A percentile compares a stretch with the other conserved stretches of the same genome.
phyloP scores from a whole-genome alignment of 2,113 vertebrate genomes.

The Stictonetta naevosa region DNA sequence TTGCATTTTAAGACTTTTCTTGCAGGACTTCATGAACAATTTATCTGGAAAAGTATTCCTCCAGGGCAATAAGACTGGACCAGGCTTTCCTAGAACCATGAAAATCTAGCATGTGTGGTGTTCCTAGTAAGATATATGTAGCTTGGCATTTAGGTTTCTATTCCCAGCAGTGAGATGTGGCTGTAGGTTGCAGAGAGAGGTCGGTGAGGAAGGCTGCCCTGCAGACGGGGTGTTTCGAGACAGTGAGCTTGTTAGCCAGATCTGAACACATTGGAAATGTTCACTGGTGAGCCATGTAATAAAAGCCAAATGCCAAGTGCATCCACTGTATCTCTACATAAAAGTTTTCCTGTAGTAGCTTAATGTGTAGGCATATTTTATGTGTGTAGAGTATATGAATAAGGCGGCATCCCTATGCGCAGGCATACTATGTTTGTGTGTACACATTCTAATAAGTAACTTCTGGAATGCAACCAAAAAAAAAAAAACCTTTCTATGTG shows the following conservation, averaged over 20 bases:
- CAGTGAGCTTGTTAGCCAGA: background rate
- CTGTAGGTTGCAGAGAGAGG: background rate
- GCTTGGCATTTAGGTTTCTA: background rate
- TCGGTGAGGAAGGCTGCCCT: background rate
- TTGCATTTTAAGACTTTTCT: constrained; percentile 31
- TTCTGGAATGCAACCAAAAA: constrained; percentile 57
- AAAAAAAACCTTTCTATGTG: background rate
- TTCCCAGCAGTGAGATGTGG: background rate
- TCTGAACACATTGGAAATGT: background rate
- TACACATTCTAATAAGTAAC: constrained; percentile 24
- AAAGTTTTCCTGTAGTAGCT: background rate
- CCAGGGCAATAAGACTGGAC: background rate
- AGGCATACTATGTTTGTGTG: background rate
- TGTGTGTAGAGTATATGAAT: background rate
- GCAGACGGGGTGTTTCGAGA: background rate
- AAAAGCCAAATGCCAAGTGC: background rate
- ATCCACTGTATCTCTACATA: background rate
- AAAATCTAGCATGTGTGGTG: background rate
- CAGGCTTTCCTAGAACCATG: background rate
- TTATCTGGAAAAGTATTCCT: background rate
- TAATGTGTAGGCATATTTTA: background rate
- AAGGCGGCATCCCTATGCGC: constrained; percentile 36
- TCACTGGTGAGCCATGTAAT: constrained; percentile 10
- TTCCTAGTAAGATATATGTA: background rate
- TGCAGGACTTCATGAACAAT: background rate